Conservation (phyloP, 2,888 invertebrate species). For the Odiellus spinosus region DNA sequence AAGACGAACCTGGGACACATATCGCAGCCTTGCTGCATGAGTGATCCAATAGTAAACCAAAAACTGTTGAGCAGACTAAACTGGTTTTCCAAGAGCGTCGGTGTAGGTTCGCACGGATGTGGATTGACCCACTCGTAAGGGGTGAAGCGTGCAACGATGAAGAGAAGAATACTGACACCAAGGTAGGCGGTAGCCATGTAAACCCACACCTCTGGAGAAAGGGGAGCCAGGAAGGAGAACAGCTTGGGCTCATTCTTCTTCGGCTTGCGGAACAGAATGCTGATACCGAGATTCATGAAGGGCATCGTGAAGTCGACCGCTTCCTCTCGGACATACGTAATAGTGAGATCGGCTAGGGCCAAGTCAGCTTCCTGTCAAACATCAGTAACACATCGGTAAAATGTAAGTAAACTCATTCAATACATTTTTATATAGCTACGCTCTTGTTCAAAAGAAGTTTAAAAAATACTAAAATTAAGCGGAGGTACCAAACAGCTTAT, state of each 20-base stretch:
- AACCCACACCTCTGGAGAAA: slow-evolving; percentile 34
- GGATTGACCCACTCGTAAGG: slow-evolving; percentile 34
- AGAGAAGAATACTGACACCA: slow-evolving; percentile 30
- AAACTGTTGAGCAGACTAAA: slow-evolving; percentile 33
- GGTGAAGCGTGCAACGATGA: slow-evolving; percentile 54
- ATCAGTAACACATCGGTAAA: too few relatives aligned
- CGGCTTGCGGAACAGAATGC: slow-evolving; percentile 37
- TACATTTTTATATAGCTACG: too few relatives aligned
- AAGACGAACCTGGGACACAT: slow-evolving; percentile 19
- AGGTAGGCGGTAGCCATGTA: slow-evolving; percentile 22
- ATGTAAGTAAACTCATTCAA: too few relatives aligned
- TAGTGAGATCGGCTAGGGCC: slow-evolving; percentile 40
- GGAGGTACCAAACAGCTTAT: too few relatives aligned
- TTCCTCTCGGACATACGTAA: slow-evolving; percentile 37
- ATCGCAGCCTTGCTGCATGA: slow-evolving; percentile 35
- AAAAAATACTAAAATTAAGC: too few relatives aligned
- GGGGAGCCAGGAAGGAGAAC: slow-evolving; percentile 40
- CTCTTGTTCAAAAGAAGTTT: too few relatives aligned
- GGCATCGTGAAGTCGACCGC: slow-evolving; percentile 42
- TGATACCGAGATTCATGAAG: slow-evolving; percentile 42
- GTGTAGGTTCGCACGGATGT: background rate
- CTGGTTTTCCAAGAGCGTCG: slow-evolving; percentile 25
- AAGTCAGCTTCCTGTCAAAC: slow-evolving; percentile 33
- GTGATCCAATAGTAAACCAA: slow-evolving; percentile 32
- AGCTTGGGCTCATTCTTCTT: slow-evolving; percentile 35